Percentiles rank a stretch among this genome's conserved stretches.
These are phyloP conservation scores for Cerastoderma edule DNA, from an alignment of 2,888 invertebrate species.

Conservation along the genomic window DNA sequence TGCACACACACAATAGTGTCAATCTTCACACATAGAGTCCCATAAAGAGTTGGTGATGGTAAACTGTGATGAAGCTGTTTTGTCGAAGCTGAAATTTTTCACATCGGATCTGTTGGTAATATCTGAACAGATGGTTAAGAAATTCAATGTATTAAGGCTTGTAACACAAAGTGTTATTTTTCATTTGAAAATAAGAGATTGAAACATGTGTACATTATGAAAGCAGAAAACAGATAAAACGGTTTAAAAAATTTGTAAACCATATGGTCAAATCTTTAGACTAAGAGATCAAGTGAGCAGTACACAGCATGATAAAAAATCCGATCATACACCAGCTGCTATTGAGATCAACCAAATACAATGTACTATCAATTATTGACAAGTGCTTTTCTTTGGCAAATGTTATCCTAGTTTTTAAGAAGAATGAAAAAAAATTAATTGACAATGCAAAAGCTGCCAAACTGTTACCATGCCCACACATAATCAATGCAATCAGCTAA, in stretches of 20 bases:
- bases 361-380: too few relatives aligned
- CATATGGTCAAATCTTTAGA: too few relatives aligned
- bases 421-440: too few relatives aligned
- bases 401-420: too few relatives aligned
- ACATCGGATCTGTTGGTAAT: constrained; percentile 52
- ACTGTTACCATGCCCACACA: too few relatives aligned
- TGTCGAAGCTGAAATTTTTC: constrained; percentile 57
- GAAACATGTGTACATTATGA: background rate
- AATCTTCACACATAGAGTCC: constrained; percentile 43
- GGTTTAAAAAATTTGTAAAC: background rate
- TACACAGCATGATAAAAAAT: background rate
- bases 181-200: background rate
- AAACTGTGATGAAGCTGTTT: constrained; percentile 42
- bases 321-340: too few relatives aligned
- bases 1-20: background rate
- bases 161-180: background rate
- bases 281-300: too few relatives aligned
- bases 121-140: constrained; percentile 43
- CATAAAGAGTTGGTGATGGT: constrained; percentile 54
- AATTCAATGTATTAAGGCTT: background rate
- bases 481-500: too few relatives aligned
- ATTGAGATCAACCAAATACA: too few relatives aligned
- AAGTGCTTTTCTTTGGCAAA: too few relatives aligned
- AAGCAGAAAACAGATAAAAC: background rate
- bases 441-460: too few relatives aligned